Evolutionary conservation across 2,113 vertebrate genomes (phyloP).

Genomic region (Caranx melampygus): DNA sequence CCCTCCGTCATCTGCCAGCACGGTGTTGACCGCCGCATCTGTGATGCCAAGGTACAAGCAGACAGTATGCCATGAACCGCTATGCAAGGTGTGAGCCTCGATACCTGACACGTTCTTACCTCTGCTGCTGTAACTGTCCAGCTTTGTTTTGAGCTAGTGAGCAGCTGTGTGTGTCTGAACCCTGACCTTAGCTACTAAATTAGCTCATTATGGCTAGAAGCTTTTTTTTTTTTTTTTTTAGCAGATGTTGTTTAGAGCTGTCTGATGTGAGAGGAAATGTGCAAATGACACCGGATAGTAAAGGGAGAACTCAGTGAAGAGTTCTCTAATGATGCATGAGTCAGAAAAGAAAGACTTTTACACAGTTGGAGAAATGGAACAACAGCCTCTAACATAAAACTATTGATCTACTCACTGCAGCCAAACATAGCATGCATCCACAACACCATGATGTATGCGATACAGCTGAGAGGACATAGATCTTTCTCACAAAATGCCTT

Average conservation of each 20-base stretch:
- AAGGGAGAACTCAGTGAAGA: constrained; percentile 2
- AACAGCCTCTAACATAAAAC: not conserved
- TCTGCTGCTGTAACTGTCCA: constrained; percentile 9
- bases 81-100: not conserved
- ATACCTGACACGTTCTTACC: not conserved
- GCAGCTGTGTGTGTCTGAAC: constrained; percentile 3
- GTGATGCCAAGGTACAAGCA: constrained; percentile 90
- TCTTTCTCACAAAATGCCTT: constrained; percentile 13
- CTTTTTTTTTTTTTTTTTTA: constrained; percentile 21
- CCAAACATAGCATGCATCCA: not conserved
- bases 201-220: constrained; percentile 36
- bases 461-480: constrained; percentile 9
- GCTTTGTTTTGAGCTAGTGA: constrained; percentile 7
- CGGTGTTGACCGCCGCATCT: constrained; percentile 93
- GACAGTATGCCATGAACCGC: not conserved
- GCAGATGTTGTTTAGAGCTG: constrained; percentile 17
- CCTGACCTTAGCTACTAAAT: constrained; percentile 15
- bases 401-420: constrained; percentile 31
- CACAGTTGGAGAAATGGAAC: constrained; percentile 9
- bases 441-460: not conserved
- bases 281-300: constrained; percentile 14
- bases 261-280: constrained; percentile 30
- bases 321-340: constrained; percentile 45
- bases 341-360: constrained; percentile 17
- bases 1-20: constrained; percentile 93